These are phyloP conservation scores for Carposina sasakii DNA, from an alignment of 1,140 invertebrate species.

Conservation along the genomic window DNA sequence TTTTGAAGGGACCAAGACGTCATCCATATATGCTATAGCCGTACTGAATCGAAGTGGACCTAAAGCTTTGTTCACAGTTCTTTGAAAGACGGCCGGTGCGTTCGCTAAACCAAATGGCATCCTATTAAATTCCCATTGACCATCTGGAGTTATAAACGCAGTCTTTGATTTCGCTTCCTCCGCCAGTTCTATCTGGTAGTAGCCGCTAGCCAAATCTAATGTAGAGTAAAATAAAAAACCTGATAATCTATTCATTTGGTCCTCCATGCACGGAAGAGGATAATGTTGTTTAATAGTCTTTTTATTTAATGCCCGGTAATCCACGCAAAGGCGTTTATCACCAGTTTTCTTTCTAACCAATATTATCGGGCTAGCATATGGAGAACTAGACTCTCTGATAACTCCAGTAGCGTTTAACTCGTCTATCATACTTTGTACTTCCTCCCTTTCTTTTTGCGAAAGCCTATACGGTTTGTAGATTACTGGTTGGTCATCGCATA, in stretches of 20 bases:
- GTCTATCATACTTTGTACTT: slow-evolving; percentile 13
- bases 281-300: slow-evolving; percentile 11
- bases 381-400: slow-evolving; percentile 26
- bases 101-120: slow-evolving; percentile 35
- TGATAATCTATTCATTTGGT: slow-evolving; percentile 8
- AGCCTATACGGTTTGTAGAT: slow-evolving; percentile 7
- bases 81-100: slow-evolving; percentile 33
- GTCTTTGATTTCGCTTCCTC: slow-evolving; percentile 28
- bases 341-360: slow-evolving; percentile 36
- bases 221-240: background rate
- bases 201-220: slow-evolving; percentile 9
- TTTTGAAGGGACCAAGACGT: slow-evolving; percentile 41
- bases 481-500: slow-evolving; percentile 6
- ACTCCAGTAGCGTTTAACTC: slow-evolving; percentile 21
- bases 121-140: slow-evolving; percentile 33
- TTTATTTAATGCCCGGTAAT: slow-evolving; percentile 16
- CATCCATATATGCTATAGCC: slow-evolving; percentile 33
- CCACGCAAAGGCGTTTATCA: slow-evolving; percentile 28
- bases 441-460: background rate
- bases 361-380: slow-evolving; percentile 29
- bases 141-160: slow-evolving; percentile 37
- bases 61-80: slow-evolving; percentile 28
- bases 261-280: slow-evolving; percentile 10
- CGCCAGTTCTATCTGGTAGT: slow-evolving; percentile 28
- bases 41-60: slow-evolving; percentile 10